A percentile compares a stretch with the other conserved stretches of the same genome.
Evolutionary conservation across 2,888 invertebrate species (phyloP).

Genomic region (Drosophila longiperda): DNA sequence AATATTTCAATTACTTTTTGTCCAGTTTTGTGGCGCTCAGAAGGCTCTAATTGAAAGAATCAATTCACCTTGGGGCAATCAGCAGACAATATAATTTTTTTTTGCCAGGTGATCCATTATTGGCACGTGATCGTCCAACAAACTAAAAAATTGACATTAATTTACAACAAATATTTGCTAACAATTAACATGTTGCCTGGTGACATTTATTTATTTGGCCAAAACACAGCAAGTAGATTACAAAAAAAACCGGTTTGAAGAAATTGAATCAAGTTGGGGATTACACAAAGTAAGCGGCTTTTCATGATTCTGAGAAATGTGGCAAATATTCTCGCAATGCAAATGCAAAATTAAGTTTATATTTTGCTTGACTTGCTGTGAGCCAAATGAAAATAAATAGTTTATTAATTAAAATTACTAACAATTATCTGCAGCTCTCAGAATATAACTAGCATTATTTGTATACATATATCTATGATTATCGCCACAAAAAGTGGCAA

Average conservation of each 20-base stretch:
- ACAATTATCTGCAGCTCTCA: constrained; percentile 8
- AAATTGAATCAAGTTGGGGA: constrained; percentile 16
- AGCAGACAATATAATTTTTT: constrained; percentile 6
- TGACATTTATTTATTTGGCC: constrained; percentile 35
- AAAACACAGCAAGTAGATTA: neutral
- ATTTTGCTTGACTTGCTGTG: neutral
- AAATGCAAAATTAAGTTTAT: neutral
- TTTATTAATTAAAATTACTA: constrained; percentile 32
- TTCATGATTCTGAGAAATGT: constrained; percentile 13
- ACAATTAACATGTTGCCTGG: constrained; percentile 65
- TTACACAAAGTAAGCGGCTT: constrained; percentile 3
- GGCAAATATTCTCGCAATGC: neutral
- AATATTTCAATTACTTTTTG: neutral
- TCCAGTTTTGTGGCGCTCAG: neutral
- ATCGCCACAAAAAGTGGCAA: constrained; percentile 48
- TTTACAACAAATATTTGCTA: constrained; percentile 70
- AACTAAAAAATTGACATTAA: constrained; percentile 30
- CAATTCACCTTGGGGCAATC: constrained; percentile 37
- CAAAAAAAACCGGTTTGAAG: constrained; percentile 30
- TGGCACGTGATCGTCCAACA: constrained; percentile 64
- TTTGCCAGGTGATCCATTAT: constrained; percentile 40
- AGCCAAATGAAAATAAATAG: constrained; percentile 19
- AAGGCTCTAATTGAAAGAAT: neutral
- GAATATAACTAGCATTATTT: neutral
- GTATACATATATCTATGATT: constrained; percentile 33